phyloP scores from a whole-genome alignment of 2,797 vertebrate species.

The Octomys mimax region DNA sequence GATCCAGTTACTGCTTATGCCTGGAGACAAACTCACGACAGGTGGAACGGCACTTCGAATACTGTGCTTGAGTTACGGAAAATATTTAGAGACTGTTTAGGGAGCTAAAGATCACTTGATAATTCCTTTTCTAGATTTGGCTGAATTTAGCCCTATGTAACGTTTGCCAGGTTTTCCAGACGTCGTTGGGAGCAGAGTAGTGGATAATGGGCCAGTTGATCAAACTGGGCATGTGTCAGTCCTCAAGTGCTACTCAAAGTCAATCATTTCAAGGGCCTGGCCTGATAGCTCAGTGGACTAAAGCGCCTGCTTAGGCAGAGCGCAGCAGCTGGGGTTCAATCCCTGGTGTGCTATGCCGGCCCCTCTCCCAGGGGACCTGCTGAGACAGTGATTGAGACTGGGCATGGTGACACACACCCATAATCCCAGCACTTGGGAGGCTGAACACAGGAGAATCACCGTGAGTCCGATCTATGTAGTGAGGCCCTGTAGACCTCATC shows the following conservation, averaged over 20 bases:
- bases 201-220: neutral
- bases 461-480: too few species aligned
- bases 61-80: neutral
- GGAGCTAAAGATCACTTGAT: slow-evolving; percentile 20
- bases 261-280: neutral
- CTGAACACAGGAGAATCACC: too few species aligned
- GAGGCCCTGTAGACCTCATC: too few species aligned
- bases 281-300: too few species aligned
- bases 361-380: too few species aligned
- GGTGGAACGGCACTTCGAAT: neutral
- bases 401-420: too few species aligned
- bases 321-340: too few species aligned
- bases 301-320: too few species aligned
- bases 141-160: neutral
- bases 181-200: neutral
- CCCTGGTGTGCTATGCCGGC: too few species aligned
- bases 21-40: slow-evolving; percentile 39
- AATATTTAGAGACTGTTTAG: slow-evolving; percentile 57
- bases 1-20: slow-evolving; percentile 47
- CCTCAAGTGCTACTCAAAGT: neutral
- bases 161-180: slow-evolving; percentile 44
- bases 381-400: too few species aligned
- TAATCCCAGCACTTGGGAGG: too few species aligned
- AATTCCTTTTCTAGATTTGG: neutral
- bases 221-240: neutral